Evolutionary conservation across 1,140 invertebrate species (phyloP).

Genomic region (Anastatus disparis): DNA sequence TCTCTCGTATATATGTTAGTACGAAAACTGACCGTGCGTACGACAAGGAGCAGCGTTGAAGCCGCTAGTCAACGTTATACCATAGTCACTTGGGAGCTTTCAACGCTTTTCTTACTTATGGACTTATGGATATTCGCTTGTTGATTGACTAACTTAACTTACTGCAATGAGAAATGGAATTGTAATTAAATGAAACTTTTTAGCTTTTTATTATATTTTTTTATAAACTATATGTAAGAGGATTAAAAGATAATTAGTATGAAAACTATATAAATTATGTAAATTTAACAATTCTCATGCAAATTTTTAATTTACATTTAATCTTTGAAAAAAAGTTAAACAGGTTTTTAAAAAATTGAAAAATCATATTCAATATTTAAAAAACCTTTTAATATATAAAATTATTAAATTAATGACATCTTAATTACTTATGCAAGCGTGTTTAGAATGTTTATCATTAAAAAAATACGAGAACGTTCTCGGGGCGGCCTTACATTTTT

Average conservation of each 20-base stretch:
- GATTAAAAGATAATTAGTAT: neutral
- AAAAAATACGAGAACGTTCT: neutral
- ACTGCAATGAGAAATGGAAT: too few species aligned
- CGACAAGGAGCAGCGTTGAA: too few species aligned
- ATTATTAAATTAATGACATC: neutral
- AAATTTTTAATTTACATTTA: neutral
- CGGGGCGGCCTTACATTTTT: neutral
- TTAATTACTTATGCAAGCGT: too few species aligned
- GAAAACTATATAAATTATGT: neutral
- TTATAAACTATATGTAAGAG: too few species aligned
- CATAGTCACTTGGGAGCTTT: neutral
- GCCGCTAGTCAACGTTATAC: neutral
- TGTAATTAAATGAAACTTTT: too few species aligned
- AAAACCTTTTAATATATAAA: neutral
- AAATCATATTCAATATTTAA: neutral
- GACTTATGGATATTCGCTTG: too few species aligned
- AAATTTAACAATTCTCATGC: too few species aligned
- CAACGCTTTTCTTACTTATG: conserved; percentile 20
- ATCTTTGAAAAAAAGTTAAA: neutral
- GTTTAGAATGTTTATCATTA: neutral
- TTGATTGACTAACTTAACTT: too few species aligned
- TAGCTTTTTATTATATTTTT: too few species aligned
- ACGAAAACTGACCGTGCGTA: too few species aligned
- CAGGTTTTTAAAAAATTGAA: neutral
- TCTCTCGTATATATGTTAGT: too few species aligned